A percentile compares a stretch with the other conserved stretches of the same genome.
These are phyloP conservation scores for Oligia fasciuncula DNA, from an alignment of 2,888 invertebrate species.

Conservation along the genomic window DNA sequence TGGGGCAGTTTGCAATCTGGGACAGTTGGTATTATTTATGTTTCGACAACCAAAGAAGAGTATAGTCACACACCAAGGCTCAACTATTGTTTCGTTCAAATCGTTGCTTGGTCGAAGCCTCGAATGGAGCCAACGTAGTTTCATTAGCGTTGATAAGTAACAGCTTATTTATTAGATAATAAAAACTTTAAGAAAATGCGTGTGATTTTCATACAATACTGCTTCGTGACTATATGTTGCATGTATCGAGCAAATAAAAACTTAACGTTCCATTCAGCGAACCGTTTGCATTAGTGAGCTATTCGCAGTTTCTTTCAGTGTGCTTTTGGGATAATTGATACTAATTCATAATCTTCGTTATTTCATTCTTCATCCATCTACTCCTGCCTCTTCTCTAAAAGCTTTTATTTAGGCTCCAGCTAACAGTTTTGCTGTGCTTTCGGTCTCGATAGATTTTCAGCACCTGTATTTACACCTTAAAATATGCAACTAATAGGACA, in stretches of 20 bases:
- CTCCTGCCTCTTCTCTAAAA: not conserved
- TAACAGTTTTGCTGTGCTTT: not conserved
- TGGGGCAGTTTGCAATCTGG: conserved; percentile 30
- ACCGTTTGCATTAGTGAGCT: not conserved
- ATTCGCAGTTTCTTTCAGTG: not conserved
- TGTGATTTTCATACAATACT: conserved; percentile 35
- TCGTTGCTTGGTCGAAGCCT: not conserved
- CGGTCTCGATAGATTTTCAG: not conserved
- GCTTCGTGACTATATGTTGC: conserved; percentile 31
- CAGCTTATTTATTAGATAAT: not conserved
- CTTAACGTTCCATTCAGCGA: conserved; percentile 22
- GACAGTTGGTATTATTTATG: conserved; percentile 4
- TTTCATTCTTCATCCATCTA: not conserved
- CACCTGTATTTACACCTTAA: too few relatives aligned
- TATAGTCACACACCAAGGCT: not conserved
- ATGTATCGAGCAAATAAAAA: conserved; percentile 27
- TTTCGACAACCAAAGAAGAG: conserved; percentile 3
- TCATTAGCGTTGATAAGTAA: conserved; percentile 17
- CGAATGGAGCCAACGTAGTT: not conserved
- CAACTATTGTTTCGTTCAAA: not conserved
- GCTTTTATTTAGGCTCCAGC: not conserved
- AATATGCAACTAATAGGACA: not conserved
- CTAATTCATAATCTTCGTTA: not conserved
- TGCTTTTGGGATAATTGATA: not conserved
- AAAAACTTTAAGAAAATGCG: conserved; percentile 18